A percentile compares a stretch with the other conserved stretches of the same genome.
These are phyloP conservation scores for Dendrolimus punctatus DNA, from an alignment of 1,140 invertebrate genomes.

Conservation along the genomic window DNA sequence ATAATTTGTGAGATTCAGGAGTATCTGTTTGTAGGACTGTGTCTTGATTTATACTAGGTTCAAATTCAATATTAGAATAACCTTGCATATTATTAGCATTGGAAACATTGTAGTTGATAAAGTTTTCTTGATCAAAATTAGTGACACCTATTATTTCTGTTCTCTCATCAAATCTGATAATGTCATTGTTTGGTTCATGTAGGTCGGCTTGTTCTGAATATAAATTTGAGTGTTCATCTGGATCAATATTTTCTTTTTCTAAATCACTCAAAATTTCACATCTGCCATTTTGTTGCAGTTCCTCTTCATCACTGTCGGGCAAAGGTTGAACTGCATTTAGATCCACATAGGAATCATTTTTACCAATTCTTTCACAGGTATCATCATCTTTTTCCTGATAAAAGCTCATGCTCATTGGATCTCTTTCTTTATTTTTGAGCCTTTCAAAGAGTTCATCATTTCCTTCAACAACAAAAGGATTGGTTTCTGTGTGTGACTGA, in stretches of 20 bases:
- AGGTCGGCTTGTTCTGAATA: conserved; percentile 20
- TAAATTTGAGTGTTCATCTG: conserved; percentile 28
- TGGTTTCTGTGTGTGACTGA: conserved; percentile 53
- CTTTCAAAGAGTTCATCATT: conserved; percentile 67
- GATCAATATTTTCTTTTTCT: conserved; percentile 56
- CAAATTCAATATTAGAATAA: conserved; percentile 48
- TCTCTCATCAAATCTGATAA: conserved; percentile 44
- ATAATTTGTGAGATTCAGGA: conserved; percentile 63
- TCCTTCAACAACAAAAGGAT: conserved; percentile 53
- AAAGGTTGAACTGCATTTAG: conserved; percentile 77
- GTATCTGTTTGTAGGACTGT: conserved; percentile 54
- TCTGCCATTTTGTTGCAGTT: conserved; percentile 51
- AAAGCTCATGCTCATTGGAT: conserved; percentile 81
- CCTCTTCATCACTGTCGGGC: conserved; percentile 73
- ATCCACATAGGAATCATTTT: conserved; percentile 66
- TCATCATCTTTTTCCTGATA: conserved; percentile 76
- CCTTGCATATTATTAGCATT: conserved; percentile 41
- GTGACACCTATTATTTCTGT: conserved; percentile 26
- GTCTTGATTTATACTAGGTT: conserved; percentile 36
- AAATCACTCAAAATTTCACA: conserved; percentile 26
- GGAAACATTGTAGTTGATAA: conserved; percentile 39
- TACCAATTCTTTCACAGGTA: conserved; percentile 65
- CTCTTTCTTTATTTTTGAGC: conserved; percentile 71
- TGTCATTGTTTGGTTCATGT: conserved; percentile 56
- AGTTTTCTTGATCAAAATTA: conserved; percentile 32